Evolutionary conservation across 2,888 invertebrate genomes (phyloP).

Genomic region (Venusia cambrica): DNA sequence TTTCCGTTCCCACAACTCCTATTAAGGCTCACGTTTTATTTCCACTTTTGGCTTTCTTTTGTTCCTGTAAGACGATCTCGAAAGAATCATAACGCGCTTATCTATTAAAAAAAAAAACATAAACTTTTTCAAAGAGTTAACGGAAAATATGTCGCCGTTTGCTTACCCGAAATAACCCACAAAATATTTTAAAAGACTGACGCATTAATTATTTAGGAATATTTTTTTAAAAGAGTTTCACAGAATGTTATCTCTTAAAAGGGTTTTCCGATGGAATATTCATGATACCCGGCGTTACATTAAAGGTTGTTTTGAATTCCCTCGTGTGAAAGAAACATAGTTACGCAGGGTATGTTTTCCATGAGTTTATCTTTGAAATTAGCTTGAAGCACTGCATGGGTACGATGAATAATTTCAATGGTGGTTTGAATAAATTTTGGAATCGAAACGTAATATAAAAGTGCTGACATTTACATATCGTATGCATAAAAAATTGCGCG

Average conservation of each 20-base stretch:
- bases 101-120: conserved; percentile 30
- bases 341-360: conserved; percentile 41
- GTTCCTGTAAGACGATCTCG: conserved; percentile 45
- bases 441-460: conserved; percentile 6
- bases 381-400: conserved; percentile 36
- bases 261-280: conserved; percentile 65
- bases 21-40: conserved; percentile 67
- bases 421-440: conserved; percentile 20
- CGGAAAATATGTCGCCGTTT: conserved; percentile 21
- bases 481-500: conserved; percentile 1
- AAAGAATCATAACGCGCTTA: conserved; percentile 40
- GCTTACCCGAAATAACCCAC: conserved; percentile 9
- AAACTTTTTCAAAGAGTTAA: conserved; percentile 29
- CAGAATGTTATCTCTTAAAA: conserved; percentile 55
- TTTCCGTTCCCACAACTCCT: conserved; percentile 64
- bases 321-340: conserved; percentile 54
- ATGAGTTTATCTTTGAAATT: conserved; percentile 46
- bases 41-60: conserved; percentile 60
- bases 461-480: background rate
- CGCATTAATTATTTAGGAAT: conserved; percentile 49
- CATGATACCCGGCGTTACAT: conserved; percentile 62
- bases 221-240: conserved; percentile 46
- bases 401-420: conserved; percentile 32
- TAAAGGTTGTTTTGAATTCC: conserved; percentile 66
- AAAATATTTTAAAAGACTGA: conserved; percentile 28